Base-by-base conservation (phyloP, 2,888 invertebrate genomes). In the Ceramica pisi region DNA sequence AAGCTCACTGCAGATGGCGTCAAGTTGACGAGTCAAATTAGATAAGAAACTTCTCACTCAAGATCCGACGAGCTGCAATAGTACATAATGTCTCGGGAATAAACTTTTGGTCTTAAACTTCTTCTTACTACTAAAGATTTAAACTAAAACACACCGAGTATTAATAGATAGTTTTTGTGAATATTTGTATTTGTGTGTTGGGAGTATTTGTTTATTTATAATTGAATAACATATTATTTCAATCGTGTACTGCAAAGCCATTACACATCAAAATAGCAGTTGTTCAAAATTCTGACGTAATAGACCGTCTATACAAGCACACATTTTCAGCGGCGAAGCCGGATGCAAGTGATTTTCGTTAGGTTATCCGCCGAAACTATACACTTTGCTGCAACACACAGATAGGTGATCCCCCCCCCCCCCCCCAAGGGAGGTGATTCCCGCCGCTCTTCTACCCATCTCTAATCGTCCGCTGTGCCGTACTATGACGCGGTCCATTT, bases 11-110 rank as follows among this genome's bases (percentile, higher is more conserved):
- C 50, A 75, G 62, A 76, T 76, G 57, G 62, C 53, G 50, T 81
- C 62, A 62, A 21, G 62, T 53, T 75, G 35, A 70, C 57, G 38
- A 62, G 57, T 55, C n/a, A 57, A 80, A 75, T 80, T 69, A 65
- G 31, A 70, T 62, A 46, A 75, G 55, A 66, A 74, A 75, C 57
- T 64, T 68, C 75, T 53, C 23, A 73, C 44, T 55, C 41, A 46
- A 48, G 21, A 50, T 8, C 35, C 21, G 16, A 23, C 55, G n/a
- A 35, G 62, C 35, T n/a, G 35, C 21, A 26, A 50, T 76, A 38
- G 41, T 48, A 26, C n/a, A n/a, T n/a, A n/a, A n/a, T 46, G 46
- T 63, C 53, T 31, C 10, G 26, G 6, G 48, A 75, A 44, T 75
- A n/a, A 41, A 44, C 12, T 46, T 56, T 48, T 31, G 48, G 9